Percentiles rank a stretch among this genome's conserved stretches.
These are phyloP conservation scores for Cryptotis parvus DNA, from an alignment of 2,113 vertebrate genomes.

Conservation along the genomic window DNA sequence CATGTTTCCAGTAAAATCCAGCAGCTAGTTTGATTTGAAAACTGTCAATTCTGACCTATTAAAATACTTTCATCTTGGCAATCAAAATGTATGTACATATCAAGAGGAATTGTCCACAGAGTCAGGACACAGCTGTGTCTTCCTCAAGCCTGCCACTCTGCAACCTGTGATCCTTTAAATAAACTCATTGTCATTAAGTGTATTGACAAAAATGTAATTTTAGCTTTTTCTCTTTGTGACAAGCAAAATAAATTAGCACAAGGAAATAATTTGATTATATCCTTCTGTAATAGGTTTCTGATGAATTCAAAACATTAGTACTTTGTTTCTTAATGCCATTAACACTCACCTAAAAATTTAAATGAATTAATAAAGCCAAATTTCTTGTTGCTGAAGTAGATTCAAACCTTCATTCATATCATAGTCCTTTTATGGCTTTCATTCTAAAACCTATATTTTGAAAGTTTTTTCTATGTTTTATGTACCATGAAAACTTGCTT, in stretches of 20 bases:
- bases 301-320: neutral
- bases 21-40: slow-evolving; percentile 42
- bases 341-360: neutral
- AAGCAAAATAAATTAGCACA: neutral
- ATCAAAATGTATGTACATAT: slow-evolving; percentile 48
- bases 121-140: neutral
- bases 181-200: neutral
- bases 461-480: slow-evolving; percentile 12
- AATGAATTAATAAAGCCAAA: slow-evolving; percentile 6
- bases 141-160: no score
- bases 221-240: slow-evolving; percentile 32
- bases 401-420: neutral
- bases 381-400: neutral
- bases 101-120: slow-evolving; percentile 41
- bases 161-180: neutral
- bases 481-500: neutral
- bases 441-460: slow-evolving; percentile 20
- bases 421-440: neutral
- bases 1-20: slow-evolving; percentile 62
- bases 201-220: slow-evolving; percentile 31
- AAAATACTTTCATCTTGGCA: slow-evolving; percentile 64
- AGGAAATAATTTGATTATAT: neutral
- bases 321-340: slow-evolving; percentile 12
- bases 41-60: slow-evolving; percentile 36
- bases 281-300: neutral